These are phyloP conservation scores for Caenorhabditis sp. DNA, from an alignment of 2,888 invertebrate genomes.

Conservation along the genomic window DNA sequence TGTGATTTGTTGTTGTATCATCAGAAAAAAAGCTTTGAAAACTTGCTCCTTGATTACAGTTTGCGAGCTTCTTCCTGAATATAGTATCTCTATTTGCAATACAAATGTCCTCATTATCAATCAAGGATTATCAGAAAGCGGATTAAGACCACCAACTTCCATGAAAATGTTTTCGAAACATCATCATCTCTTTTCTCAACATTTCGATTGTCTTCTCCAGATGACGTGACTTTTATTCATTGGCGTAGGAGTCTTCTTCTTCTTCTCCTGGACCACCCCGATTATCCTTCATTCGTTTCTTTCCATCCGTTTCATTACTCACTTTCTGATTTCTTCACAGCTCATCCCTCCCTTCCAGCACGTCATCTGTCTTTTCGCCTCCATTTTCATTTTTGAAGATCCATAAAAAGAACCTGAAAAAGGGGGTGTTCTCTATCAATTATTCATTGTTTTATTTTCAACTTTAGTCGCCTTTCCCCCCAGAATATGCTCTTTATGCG, in stretches of 20 bases:
- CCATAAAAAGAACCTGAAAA: neutral
- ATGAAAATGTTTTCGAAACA: conserved; percentile 1
- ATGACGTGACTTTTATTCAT: conserved; percentile 21
- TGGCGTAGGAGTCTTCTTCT: conserved; percentile 19
- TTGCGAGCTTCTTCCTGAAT: too few species aligned
- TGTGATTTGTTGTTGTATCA: conserved; percentile 12
- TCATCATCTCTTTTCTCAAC: conserved; percentile 2
- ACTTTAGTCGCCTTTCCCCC: conserved; percentile 25
- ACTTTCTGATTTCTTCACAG: conserved; percentile 31
- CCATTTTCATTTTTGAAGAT: neutral
- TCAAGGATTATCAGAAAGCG: conserved; percentile 13
- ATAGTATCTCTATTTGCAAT: too few species aligned
- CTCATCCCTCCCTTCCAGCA: conserved; percentile 7
- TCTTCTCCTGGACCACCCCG: conserved; percentile 5
- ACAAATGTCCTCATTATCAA: too few species aligned
- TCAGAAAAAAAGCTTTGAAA: neutral
- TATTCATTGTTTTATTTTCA: conserved; percentile 38
- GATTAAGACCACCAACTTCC: conserved; percentile 4
- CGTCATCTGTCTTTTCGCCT: conserved; percentile 12
- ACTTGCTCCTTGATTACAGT: neutral
- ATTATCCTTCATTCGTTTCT: conserved; percentile 16
- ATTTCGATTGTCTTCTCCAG: conserved; percentile 3
- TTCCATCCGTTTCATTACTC: conserved; percentile 15
- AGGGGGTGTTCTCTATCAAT: conserved; percentile 37
- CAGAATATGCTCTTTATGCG: neutral